Percentiles rank a stretch among this genome's conserved stretches.
Evolutionary conservation across 2,113 vertebrate species (phyloP).

Genomic region (Macroglossus sobrinus): DNA sequence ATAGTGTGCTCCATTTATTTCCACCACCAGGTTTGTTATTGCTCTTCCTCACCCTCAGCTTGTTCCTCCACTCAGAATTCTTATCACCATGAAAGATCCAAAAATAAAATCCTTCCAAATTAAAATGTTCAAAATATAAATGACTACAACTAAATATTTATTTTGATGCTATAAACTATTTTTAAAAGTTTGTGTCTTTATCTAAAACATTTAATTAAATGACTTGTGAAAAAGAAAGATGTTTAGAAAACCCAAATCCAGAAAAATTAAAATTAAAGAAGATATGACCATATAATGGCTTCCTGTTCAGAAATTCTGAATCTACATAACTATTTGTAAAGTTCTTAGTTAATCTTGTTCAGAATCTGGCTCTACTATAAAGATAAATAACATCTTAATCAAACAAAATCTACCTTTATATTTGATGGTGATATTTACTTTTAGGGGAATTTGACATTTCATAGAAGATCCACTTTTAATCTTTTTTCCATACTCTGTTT

Average conservation of each 20-base stretch:
- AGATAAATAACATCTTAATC: slow-evolving; percentile 35
- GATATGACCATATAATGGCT: not conserved
- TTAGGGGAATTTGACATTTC: slow-evolving; percentile 57
- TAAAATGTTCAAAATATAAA: not conserved
- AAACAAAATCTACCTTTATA: slow-evolving; percentile 16
- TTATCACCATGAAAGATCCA: not conserved
- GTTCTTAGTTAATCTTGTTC: not conserved
- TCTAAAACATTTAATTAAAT: not conserved
- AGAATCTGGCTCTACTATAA: not conserved
- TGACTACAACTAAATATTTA: not conserved
- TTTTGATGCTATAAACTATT: not conserved
- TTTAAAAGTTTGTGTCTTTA: not conserved
- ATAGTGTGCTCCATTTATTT: not conserved
- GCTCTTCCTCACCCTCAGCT: fast-evolving
- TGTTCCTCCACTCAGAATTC: fast-evolving
- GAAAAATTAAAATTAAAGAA: not conserved
- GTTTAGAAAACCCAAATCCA: not conserved
- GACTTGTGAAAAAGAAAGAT: not conserved
- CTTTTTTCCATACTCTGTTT: slow-evolving; percentile 69
- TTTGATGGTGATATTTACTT: slow-evolving; percentile 65
- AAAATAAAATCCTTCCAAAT: not conserved
- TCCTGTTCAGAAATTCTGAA: not conserved
- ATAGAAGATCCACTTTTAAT: slow-evolving; percentile 74
- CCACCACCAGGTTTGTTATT: not conserved
- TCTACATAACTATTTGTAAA: not conserved